Base-by-base conservation (phyloP, 2,113 vertebrate genomes). In the Pterocles gutturalis region DNA sequence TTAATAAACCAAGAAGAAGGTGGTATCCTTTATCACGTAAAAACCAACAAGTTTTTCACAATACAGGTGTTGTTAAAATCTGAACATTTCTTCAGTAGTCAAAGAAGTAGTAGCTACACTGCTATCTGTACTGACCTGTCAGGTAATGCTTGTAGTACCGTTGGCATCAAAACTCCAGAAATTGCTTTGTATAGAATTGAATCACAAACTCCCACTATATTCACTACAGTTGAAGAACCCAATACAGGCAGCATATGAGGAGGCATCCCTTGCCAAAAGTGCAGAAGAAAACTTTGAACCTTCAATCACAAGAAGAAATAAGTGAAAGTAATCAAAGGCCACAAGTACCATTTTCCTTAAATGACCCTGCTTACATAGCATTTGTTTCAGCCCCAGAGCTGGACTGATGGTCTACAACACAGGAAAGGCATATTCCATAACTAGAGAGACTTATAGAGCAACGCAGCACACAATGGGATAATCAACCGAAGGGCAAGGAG, bases 261-360 rank as follows among this genome's bases (percentile, higher is more conserved):
- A 0, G 99, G 99, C 99, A 99, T 99, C 81, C 99, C 99, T 98
- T 99, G 99, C 99, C 99, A 99, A 98, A 99, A 99, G 99, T 99
- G 99, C 98, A 99, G 98, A 98, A 99, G 98, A 98, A 99, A 99
- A 97, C 99, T 99, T 97, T 99, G 99, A 98, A 99, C 99, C 99
- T 99, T 97, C 34, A 85, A 38, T 6, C 22, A 64, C 3, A 29
- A 84, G 80, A 89, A 95, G 64, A 18, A 91, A 29, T 76, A 91
- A 83, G 95, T 51, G 92, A 41, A 83, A 67, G 85, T 26, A 76
- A 85, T 29, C 34, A 53, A 76, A 91, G 38, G 18, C 14, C 36
- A 53, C 17, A 53, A 83, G 45, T n/a, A 64, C 12, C 8, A 31
- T 82, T 65, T 43, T 49, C 43, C 36, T 91, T 61, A 77, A 87